Evolutionary conservation across 1,140 invertebrate genomes (phyloP), one percentile per base, ranked within the genome.

Genomic region (Micrasema minimum): DNA sequence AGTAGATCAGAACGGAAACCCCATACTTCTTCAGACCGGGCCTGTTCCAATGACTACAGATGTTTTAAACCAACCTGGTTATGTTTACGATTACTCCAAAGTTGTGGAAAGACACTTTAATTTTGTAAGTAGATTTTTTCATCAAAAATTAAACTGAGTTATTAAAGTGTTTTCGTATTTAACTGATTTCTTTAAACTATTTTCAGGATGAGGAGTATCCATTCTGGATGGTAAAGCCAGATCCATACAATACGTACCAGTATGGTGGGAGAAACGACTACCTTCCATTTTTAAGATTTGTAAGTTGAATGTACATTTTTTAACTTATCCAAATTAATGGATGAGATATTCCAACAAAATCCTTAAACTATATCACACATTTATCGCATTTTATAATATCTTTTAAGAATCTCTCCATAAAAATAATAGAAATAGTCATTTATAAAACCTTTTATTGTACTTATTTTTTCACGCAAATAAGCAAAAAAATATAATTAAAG

Each of bases 141-240:
- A n/a, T n/a, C n/a, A n/a, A n/a, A 57, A 18, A 35, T 37, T 37
- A 16, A 16, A 16, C 14, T 1, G 1, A 46, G 14, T 46, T 46
- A n/a, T 14, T 1, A 2, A 41, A 12, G 7, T n/a, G 1, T 41
- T 41, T 41, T 6, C 11, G 38, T 41, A 2, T 41, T 41, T 12
- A 38, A 38, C 11, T 41, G 38, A 41, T 12, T n/a, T n/a, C 7
- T n/a, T n/a, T n/a, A n/a, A n/a, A n/a, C n/a, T n/a, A 43, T 76
- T 80, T 77, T 50, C 77, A 88, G 87, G 86, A 93, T 74, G 92
- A 94, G 77, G 84, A 90, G 71, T 90, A 89, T 80, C 92, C 93
- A 0, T 90, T 92, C 64, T 94, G 93, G 93, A 88, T 92, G 77
- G 85, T 85, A 16, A 85, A 87, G 51, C 84, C 87, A 0, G 85